These are phyloP conservation scores for Pipistrellus pipistrellus DNA, from an alignment of 2,797 vertebrate genomes.

Conservation along the genomic window DNA sequence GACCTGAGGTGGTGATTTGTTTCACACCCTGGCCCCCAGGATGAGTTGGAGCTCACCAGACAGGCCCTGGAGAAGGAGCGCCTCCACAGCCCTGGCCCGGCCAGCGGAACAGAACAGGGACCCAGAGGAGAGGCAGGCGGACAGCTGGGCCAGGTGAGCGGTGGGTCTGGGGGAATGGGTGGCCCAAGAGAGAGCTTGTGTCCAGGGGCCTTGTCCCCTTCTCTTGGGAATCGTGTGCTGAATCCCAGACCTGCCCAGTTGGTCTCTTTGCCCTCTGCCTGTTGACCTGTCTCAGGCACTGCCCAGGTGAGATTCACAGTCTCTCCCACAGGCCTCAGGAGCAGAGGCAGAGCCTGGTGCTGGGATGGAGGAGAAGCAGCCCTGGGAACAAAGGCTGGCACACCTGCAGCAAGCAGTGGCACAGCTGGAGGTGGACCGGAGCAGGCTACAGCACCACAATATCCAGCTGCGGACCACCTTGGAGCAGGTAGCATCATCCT, in stretches of 20 bases:
- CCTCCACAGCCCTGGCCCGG: background rate
- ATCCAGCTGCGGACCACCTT: conserved; percentile 80
- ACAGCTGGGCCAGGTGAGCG: conserved; percentile 52
- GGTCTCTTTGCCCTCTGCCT: background rate
- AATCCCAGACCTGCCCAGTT: background rate
- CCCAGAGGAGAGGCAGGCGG: background rate
- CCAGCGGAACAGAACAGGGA: background rate
- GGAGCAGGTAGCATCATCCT: conserved; percentile 74
- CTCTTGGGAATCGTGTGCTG: background rate
- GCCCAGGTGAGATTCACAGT: background rate
- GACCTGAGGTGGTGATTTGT: background rate
- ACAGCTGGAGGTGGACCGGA: conserved; percentile 84
- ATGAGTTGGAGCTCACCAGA: conserved; percentile 68
- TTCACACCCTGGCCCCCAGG: background rate
- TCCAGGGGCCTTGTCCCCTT: background rate
- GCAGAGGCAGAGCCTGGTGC: conserved; percentile 54
- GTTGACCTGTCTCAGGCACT: background rate
- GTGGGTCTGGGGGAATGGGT: background rate
- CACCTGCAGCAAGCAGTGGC: conserved; percentile 83
- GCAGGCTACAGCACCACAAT: conserved; percentile 79
- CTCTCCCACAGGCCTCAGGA: conserved; percentile 69
- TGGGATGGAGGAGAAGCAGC: conserved; percentile 74
- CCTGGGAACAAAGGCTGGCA: conserved; percentile 80
- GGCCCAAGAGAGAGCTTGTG: background rate
- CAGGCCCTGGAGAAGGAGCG: conserved; percentile 68